Percentiles rank a stretch among this genome's conserved stretches.
Conservation (phyloP, 2,888 invertebrate genomes). For the Atethmia centrago region DNA sequence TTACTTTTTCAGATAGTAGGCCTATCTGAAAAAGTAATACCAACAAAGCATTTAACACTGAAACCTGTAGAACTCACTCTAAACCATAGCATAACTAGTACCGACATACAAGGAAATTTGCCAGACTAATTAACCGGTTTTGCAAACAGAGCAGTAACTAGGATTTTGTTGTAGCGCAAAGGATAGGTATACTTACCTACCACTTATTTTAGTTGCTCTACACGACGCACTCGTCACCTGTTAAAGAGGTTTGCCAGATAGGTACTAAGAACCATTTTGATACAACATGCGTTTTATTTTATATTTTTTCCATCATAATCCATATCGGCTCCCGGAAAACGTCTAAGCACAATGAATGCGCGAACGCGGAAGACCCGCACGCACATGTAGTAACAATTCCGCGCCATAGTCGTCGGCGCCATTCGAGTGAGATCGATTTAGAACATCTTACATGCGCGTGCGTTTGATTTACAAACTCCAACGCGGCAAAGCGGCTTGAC, state of each 20-base stretch:
- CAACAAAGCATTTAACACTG: no score
- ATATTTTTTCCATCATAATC: constrained; percentile 11
- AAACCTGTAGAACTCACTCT: no score
- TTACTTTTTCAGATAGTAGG: no score
- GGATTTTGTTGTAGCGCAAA: no score
- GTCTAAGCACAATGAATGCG: constrained; percentile 68
- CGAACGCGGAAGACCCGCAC: constrained; percentile 79
- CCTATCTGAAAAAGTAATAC: no score
- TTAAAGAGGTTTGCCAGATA: neutral
- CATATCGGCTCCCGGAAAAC: constrained; percentile 75
- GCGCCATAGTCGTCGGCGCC: constrained; percentile 66
- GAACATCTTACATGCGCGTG: constrained; percentile 67
- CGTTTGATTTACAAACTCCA: constrained; percentile 65
- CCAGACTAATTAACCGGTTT: no score
- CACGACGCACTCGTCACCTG: no score
- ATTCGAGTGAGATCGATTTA: constrained; percentile 70
- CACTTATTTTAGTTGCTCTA: no score
- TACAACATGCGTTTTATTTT: neutral
- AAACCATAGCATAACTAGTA: no score
- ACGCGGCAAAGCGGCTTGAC: constrained; percentile 36
- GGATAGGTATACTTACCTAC: no score
- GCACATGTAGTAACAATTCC: constrained; percentile 67
- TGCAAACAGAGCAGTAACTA: no score
- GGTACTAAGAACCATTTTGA: neutral
- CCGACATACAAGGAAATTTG: no score